Evolutionary conservation across 1,140 invertebrate species (phyloP).

Genomic region (Drosophila santomea): DNA sequence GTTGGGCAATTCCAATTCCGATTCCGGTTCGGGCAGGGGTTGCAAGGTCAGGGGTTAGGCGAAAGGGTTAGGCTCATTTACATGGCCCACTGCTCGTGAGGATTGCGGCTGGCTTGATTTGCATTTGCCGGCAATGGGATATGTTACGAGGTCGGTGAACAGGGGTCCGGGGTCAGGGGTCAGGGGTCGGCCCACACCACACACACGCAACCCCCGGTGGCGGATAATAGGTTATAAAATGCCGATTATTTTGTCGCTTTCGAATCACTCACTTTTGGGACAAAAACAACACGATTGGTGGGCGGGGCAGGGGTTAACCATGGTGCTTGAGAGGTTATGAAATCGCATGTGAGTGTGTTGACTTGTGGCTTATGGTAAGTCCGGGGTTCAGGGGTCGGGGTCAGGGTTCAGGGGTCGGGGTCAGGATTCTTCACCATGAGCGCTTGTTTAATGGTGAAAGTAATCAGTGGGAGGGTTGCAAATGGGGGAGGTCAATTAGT

Average conservation of each 20-base stretch:
- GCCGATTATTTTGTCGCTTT: conserved; percentile 72
- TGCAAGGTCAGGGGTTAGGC: conserved; percentile 37
- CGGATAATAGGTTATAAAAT: conserved; percentile 67
- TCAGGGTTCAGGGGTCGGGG: conserved; percentile 4
- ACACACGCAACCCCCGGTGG: background rate
- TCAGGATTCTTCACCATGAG: background rate
- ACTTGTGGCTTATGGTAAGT: conserved; percentile 54
- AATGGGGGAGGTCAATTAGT: conserved; percentile 21
- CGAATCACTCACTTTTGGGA: conserved; percentile 69
- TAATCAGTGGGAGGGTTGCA: conserved; percentile 2
- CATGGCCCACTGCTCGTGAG: conserved; percentile 45
- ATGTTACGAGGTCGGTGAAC: conserved; percentile 19
- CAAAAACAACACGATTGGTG: conserved; percentile 36
- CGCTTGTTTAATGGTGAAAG: conserved; percentile 53
- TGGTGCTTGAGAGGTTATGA: conserved; percentile 18
- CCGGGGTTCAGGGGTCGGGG: background rate
- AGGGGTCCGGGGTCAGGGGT: conserved; percentile 4
- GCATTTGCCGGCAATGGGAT: conserved; percentile 67
- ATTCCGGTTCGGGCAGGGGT: conserved; percentile 13
- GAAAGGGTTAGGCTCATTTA: conserved; percentile 55
- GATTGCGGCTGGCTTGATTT: conserved; percentile 58
- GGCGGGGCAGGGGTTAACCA: conserved; percentile 20
- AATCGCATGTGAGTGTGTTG: conserved; percentile 37
- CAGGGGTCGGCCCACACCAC: conserved; percentile 11
- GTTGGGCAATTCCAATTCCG: conserved; percentile 1